Evolutionary conservation across 2,888 invertebrate species (phyloP), one percentile per base, ranked within the genome.

Genomic region (Chymomyza procnemis): DNA sequence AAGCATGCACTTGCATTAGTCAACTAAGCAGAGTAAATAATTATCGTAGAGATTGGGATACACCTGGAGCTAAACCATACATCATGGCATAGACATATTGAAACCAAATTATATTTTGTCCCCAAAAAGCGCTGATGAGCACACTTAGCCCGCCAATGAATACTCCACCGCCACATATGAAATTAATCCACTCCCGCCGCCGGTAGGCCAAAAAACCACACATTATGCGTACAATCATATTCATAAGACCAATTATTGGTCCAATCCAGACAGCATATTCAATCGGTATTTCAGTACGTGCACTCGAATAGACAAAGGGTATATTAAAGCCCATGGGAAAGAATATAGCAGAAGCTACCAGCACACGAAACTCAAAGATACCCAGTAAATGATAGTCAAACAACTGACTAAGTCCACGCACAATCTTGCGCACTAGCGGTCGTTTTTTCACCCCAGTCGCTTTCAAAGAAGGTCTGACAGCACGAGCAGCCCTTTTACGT

Each of bases 271-370:
- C 61, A 0, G 78, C 74, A 22, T 79, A 74, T 0, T 76, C 18
- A 0, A 0, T 0, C 0, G 75, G 75, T 26, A 93, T 91, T 0
- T 88, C 83, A 1, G 94, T 93, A 71, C 94, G 91, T 4, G 22
- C 56, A 55, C 73, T 84, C 3, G 95, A 91, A 85, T 94, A 96
- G 74, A 95, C 92, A 88, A 94, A 96, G 0, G 96, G 96, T n/a
- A 95, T 94, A 87, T 95, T 95, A 85, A 95, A 94, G 73, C 96
- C 96, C 88, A 95, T 92, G 85, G 95, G 93, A 0, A 95, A 95
- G 66, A 96, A 90, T 69, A 95, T 94, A 12, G 96, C 91, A 59
- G 91, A 91, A 0, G 89, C 63, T 1, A 90, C 71, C 21, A 92
- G 75, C 6, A 92, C 41, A 0, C 86, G 71, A 74, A 92, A 92